Base-by-base conservation (phyloP, 2,888 invertebrate species). In the Drosophila lutescens region DNA sequence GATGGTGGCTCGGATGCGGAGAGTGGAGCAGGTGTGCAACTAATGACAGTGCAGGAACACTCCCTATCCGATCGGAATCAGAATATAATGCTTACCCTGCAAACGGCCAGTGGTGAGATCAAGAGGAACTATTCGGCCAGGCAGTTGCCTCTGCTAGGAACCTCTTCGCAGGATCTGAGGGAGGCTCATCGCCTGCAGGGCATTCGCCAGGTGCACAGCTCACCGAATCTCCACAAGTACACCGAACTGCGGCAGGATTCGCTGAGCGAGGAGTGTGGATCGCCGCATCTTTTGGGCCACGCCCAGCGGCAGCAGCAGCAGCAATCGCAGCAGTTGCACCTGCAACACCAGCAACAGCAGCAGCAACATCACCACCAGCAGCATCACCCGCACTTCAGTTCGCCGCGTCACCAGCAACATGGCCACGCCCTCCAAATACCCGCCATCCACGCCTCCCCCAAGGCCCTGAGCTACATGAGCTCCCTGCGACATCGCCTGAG, bases 401-500 rank as follows among this genome's bases (percentile, higher is more conserved):
- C 72, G 1, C 66, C 58, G 0, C 67, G 68, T 1, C 90, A 82
- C 13, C 75, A 79, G 30, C 77, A 76, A 40, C 49, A 50, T 23
- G 62, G 66, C 17, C 81, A 89, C 20, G 86, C 89, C 5, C 86
- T 92, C 17, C 90, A 91, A 71, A 90, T 92, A 23, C 91, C 92
- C 76, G 85, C 90, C 68, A 91, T 91, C n/a, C 90, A 91, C 50
- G 90, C 90, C 65, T 91, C 92, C 2, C 91, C 92, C 2, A 92
- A 92, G 78, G 91, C 92, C 0, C 79, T 92, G 23, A 91, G 92
- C 78, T 92, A 92, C 90, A 96, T 97, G 86, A 95, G 95, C 69
- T 95, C 95, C 57, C 93, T 97, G 77, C 94, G 96, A 63, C 95
- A 96, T 91, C 94, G 96, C 57, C 95, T 97, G 74, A 96, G 97